Evolutionary conservation across 2,888 invertebrate species (phyloP).

Genomic region (Conchocele bisecta): DNA sequence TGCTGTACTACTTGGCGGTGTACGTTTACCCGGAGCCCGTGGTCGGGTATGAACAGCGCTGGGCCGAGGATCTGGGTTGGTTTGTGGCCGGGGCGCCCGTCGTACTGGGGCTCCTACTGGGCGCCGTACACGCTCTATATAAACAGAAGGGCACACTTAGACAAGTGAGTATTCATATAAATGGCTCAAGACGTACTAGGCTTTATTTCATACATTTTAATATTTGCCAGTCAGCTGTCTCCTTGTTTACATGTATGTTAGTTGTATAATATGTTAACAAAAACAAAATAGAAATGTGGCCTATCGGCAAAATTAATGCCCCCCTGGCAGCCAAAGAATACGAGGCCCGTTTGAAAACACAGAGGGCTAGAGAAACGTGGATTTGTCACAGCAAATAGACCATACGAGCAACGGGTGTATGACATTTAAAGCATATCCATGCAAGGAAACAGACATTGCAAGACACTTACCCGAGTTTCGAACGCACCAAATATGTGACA

Average conservation of each 20-base stretch:
- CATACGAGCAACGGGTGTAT: too few species aligned
- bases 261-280: neutral
- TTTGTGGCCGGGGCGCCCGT: conserved; percentile 68
- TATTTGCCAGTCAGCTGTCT: neutral
- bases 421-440: too few species aligned
- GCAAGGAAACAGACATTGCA: too few species aligned
- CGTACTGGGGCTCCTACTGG: conserved; percentile 63
- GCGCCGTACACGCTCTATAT: conserved; percentile 70
- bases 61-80: conserved; percentile 77
- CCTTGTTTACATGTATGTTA: neutral
- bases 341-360: too few species aligned
- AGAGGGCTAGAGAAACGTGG: too few species aligned
- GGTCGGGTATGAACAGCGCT: conserved; percentile 69
- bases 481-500: too few species aligned
- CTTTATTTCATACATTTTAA: neutral
- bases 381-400: too few species aligned
- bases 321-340: too few species aligned
- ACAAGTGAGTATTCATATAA: conserved; percentile 70
- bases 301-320: too few species aligned
- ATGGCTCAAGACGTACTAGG: neutral
- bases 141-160: conserved; percentile 67
- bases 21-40: conserved; percentile 71
- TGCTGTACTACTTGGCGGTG: conserved; percentile 75
- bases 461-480: too few species aligned
- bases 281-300: too few species aligned